These are phyloP conservation scores for Bovichtus diacanthus DNA, from an alignment of 2,797 vertebrate species.

Conservation along the genomic window DNA sequence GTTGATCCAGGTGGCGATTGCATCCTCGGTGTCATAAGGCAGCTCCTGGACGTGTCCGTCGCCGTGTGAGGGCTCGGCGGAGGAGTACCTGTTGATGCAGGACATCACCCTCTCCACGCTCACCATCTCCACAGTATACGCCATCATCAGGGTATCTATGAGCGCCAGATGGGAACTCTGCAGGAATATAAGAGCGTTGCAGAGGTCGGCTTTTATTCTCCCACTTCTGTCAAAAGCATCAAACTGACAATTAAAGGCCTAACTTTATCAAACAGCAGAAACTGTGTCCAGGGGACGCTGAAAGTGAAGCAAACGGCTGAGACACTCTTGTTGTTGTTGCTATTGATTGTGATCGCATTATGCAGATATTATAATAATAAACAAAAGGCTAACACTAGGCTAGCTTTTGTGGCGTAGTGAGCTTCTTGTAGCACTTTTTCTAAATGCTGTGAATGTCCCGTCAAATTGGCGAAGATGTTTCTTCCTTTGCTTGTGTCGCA, in stretches of 20 bases:
- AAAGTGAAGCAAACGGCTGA: too few species aligned
- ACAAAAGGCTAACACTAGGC: too few species aligned
- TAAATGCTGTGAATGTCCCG: too few species aligned
- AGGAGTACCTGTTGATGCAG: conserved; percentile 91
- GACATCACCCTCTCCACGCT: conserved; percentile 93
- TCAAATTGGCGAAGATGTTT: too few species aligned
- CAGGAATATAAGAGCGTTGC: conserved; percentile 25
- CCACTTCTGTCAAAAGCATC: not conserved
- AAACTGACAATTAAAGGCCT: not conserved
- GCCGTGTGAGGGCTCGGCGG: conserved; percentile 82
- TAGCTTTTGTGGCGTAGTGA: too few species aligned
- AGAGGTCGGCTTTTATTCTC: not conserved
- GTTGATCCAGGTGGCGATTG: conserved; percentile 95
- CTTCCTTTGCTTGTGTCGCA: too few species aligned
- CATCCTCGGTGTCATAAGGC: conserved; percentile 96
- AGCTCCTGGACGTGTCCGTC: conserved; percentile 86
- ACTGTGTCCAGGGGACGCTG: too few species aligned
- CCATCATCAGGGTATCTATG: conserved; percentile 98
- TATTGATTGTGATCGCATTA: too few species aligned
- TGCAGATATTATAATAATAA: too few species aligned
- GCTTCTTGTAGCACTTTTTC: too few species aligned
- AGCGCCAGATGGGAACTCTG: conserved; percentile 96
- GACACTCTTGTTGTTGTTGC: too few species aligned
- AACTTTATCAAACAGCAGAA: too few species aligned
- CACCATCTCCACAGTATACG: conserved; percentile 97